phyloP scores from a whole-genome alignment of 2,888 invertebrate genomes.

The Alcis repandata region DNA sequence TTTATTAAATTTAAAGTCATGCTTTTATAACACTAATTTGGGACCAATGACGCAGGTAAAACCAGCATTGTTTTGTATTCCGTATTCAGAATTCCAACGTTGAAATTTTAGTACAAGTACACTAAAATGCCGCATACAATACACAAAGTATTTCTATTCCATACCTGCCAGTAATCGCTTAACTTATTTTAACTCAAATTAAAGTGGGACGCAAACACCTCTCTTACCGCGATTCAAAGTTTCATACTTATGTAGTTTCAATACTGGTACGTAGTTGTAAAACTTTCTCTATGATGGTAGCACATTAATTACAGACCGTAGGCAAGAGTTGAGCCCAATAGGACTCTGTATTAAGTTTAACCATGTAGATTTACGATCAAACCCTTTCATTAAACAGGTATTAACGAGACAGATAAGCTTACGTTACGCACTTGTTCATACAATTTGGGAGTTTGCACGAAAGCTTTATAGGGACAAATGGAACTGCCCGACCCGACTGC shows the following conservation, averaged over 20 bases:
- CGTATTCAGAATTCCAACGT: conserved; percentile 19
- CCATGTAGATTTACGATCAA: conserved; percentile 85
- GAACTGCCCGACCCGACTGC: conserved; percentile 69
- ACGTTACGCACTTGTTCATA: conserved; percentile 80
- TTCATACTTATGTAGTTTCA: conserved; percentile 81
- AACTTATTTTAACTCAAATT: conserved; percentile 77
- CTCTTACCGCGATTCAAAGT: conserved; percentile 76
- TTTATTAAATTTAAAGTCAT: neutral
- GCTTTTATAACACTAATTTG: neutral
- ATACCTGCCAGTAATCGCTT: conserved; percentile 61
- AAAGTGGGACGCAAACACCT: conserved; percentile 76
- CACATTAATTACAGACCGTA: conserved; percentile 81
- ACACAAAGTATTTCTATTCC: conserved; percentile 51
- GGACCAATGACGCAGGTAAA: neutral
- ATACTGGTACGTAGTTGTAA: conserved; percentile 74
- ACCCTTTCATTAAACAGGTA: conserved; percentile 86
- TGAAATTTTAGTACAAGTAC: conserved; percentile 25
- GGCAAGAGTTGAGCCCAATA: conserved; percentile 74
- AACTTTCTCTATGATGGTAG: conserved; percentile 81
- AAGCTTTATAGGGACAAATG: conserved; percentile 74
- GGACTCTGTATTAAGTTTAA: conserved; percentile 80
- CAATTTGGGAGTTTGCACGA: conserved; percentile 75
- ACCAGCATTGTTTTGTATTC: conserved; percentile 10
- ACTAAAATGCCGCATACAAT: conserved; percentile 33
- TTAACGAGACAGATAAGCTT: conserved; percentile 82